These are phyloP conservation scores for Petrolisthes manimaculis DNA, from an alignment of 2,888 invertebrate genomes.

Conservation along the genomic window DNA sequence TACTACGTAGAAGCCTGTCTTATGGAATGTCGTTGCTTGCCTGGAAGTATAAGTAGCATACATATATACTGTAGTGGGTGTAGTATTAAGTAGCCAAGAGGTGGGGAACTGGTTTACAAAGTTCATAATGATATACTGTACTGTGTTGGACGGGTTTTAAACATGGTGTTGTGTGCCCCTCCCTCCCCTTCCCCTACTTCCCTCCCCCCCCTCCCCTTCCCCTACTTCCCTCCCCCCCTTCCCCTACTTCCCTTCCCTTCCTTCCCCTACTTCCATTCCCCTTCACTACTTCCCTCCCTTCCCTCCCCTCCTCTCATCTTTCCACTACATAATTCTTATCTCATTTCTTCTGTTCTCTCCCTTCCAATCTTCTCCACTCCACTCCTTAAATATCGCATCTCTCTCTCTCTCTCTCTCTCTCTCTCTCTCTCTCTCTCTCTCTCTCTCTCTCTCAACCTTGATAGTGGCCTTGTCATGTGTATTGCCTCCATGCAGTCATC, in stretches of 20 bases:
- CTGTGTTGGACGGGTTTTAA: no score
- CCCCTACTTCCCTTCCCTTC: neutral
- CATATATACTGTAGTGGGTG: no score
- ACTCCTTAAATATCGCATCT: neutral
- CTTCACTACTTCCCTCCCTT: neutral
- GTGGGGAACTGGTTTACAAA: no score
- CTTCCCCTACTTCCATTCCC: neutral
- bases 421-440: neutral
- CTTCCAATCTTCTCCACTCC: neutral
- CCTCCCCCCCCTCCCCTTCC: neutral
- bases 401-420: constrained; percentile 17
- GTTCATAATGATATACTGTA: no score
- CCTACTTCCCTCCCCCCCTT: neutral
- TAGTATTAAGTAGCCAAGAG: no score
- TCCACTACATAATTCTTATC: neutral
- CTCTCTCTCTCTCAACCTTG: neutral
- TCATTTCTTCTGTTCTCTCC: neutral
- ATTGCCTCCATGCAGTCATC: neutral
- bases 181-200: neutral
- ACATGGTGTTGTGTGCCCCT: neutral
- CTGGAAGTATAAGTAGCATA: no score
- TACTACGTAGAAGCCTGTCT: no score
- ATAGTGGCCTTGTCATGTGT: neutral
- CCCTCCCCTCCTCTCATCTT: neutral
- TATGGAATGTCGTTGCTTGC: no score